Percentiles rank a stretch among this genome's conserved stretches.
Evolutionary conservation across 2,113 vertebrate species (phyloP).

Genomic region (Pitta sordida): DNA sequence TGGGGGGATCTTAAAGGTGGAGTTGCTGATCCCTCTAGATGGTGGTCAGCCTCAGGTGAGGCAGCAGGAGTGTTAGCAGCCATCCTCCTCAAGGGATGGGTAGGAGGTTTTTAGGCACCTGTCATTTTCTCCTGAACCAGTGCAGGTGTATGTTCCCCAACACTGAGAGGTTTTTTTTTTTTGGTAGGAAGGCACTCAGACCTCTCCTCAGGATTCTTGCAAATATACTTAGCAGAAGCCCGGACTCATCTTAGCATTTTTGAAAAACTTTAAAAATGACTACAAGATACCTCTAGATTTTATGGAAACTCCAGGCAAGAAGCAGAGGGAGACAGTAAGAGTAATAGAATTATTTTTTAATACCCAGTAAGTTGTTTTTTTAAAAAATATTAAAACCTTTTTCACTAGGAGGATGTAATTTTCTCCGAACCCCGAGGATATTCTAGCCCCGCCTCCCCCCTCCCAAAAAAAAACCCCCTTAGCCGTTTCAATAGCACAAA

Average conservation of each 20-base stretch:
- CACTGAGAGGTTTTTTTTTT: background rate
- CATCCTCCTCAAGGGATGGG: rapidly evolving
- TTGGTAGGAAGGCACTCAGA: background rate
- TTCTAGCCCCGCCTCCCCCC: too few species aligned
- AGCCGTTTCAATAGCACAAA: background rate
- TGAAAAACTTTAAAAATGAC: background rate
- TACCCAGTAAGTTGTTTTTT: background rate
- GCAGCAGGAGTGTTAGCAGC: background rate
- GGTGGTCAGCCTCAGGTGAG: background rate
- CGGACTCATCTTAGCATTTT: background rate
- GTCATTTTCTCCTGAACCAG: background rate
- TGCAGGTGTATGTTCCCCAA: background rate
- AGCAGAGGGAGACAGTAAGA: background rate
- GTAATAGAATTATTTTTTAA: slow-evolving; percentile 27
- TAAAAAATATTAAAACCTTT: background rate
- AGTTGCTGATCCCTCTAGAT: background rate
- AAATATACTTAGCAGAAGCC: background rate
- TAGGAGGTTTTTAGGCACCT: background rate
- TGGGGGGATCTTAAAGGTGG: background rate
- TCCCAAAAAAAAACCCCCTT: background rate
- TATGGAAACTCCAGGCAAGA: slow-evolving; percentile 13
- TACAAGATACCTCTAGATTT: background rate
- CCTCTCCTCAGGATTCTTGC: background rate
- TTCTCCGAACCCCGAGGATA: slow-evolving; percentile 7
- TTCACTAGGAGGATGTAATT: background rate